Percentiles rank a stretch among this genome's conserved stretches.
Evolutionary conservation across 2,113 vertebrate genomes (phyloP).

Genomic region (Coptodon bakossiorum): DNA sequence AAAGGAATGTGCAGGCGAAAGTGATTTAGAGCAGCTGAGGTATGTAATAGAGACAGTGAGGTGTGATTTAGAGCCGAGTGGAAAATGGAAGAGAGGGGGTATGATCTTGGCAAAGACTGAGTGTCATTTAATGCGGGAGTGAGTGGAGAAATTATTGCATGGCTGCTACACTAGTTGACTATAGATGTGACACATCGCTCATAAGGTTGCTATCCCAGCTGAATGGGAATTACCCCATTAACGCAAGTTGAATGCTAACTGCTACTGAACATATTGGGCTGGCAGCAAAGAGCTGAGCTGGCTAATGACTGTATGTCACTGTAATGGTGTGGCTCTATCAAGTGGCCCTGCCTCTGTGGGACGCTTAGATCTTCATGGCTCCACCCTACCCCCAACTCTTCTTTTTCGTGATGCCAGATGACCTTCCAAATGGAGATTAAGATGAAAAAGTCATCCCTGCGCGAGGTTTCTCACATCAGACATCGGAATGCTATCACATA

Average conservation of each 20-base stretch:
- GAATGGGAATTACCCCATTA: constrained; percentile 65
- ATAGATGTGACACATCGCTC: constrained; percentile 52
- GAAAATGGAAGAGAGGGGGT: constrained; percentile 17
- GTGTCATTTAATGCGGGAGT: constrained; percentile 52
- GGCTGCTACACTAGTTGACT: constrained; percentile 46
- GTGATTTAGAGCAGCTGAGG: constrained; percentile 35
- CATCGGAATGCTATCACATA: background rate
- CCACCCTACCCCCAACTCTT: background rate
- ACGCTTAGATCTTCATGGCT: constrained; percentile 12
- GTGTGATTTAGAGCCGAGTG: constrained; percentile 39
- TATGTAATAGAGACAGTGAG: constrained; percentile 43
- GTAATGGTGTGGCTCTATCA: constrained; percentile 54
- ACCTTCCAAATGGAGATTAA: constrained; percentile 36
- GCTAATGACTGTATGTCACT: constrained; percentile 55
- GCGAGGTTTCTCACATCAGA: background rate
- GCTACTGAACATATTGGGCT: constrained; percentile 37
- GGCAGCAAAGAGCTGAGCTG: constrained; percentile 57
- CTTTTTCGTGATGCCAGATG: constrained; percentile 2
- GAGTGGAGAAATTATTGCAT: constrained; percentile 51
- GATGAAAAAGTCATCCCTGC: background rate
- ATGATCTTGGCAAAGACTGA: constrained; percentile 49
- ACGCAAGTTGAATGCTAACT: constrained; percentile 45
- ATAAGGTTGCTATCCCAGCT: constrained; percentile 39
- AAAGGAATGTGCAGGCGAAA: background rate
- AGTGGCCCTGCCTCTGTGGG: constrained; percentile 37